Evolutionary conservation across 2,797 vertebrate species (phyloP).

Genomic region (Sebastes hopkinsi): DNA sequence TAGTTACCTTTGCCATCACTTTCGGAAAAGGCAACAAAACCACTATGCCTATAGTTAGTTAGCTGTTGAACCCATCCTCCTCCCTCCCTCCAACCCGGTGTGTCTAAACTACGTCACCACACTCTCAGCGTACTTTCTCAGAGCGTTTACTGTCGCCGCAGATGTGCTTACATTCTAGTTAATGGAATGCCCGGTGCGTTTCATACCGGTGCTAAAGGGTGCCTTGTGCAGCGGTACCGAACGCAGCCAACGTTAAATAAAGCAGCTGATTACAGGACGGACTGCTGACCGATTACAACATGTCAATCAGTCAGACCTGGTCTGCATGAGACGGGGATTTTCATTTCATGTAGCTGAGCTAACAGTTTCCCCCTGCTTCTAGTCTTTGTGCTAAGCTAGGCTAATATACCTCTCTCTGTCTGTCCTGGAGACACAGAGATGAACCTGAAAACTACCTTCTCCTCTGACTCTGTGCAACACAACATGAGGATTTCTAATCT

Average conservation of each 20-base stretch:
- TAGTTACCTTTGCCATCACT: too few species aligned
- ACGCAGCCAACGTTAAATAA: background rate
- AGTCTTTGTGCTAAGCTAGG: background rate
- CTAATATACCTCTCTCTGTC: background rate
- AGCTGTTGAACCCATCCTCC: too few species aligned
- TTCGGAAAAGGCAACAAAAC: too few species aligned
- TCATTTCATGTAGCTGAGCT: background rate
- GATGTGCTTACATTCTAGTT: too few species aligned
- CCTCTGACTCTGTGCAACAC: background rate
- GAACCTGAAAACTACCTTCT: background rate
- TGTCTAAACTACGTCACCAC: too few species aligned
- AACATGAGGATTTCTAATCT: background rate
- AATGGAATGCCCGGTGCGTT: too few species aligned
- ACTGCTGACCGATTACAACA: background rate
- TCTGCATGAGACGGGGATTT: background rate
- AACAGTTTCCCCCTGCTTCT: background rate
- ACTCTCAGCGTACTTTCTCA: too few species aligned
- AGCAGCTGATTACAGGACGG: background rate
- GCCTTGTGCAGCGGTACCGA: too few species aligned
- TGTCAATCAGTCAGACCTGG: background rate
- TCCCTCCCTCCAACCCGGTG: too few species aligned
- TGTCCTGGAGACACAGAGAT: background rate
- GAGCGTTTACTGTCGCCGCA: too few species aligned
- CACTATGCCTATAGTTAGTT: too few species aligned
- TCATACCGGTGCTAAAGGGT: too few species aligned